Evolutionary conservation across 2,113 vertebrate genomes (phyloP).

Genomic region (Dendrocopos noguchii): DNA sequence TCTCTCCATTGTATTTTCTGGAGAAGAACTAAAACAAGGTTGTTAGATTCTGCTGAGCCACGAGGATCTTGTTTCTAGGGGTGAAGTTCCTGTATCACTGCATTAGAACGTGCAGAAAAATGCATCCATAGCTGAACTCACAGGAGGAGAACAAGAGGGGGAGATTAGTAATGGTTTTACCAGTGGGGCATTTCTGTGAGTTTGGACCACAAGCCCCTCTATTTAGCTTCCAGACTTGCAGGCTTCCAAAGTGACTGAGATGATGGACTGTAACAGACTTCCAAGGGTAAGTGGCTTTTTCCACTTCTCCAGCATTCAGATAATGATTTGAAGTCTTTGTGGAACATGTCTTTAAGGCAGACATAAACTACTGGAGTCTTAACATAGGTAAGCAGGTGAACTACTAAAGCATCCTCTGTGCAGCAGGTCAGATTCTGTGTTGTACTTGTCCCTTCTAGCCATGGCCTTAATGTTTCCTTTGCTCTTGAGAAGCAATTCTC

Average conservation of each 20-base stretch:
- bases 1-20: background rate
- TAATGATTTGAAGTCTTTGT: background rate
- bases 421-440: background rate
- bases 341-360: background rate
- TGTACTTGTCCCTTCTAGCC: background rate
- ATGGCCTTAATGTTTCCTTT: background rate
- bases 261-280: background rate
- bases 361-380: background rate
- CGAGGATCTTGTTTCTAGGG: background rate
- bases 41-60: background rate
- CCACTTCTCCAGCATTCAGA: background rate
- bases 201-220: background rate
- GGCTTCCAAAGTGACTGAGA: background rate
- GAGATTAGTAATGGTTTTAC: background rate
- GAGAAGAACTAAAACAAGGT: background rate
- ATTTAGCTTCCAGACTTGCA: background rate
- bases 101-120: slow-evolving; percentile 8
- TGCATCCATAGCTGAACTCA: background rate
- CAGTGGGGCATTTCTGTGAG: background rate
- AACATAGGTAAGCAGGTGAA: background rate
- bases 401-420: background rate
- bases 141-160: background rate
- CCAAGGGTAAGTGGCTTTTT: background rate
- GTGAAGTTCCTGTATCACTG: background rate
- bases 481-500: background rate